These are phyloP conservation scores for Hippocampus comes DNA, from an alignment of 2,113 vertebrate genomes.

Conservation along the genomic window DNA sequence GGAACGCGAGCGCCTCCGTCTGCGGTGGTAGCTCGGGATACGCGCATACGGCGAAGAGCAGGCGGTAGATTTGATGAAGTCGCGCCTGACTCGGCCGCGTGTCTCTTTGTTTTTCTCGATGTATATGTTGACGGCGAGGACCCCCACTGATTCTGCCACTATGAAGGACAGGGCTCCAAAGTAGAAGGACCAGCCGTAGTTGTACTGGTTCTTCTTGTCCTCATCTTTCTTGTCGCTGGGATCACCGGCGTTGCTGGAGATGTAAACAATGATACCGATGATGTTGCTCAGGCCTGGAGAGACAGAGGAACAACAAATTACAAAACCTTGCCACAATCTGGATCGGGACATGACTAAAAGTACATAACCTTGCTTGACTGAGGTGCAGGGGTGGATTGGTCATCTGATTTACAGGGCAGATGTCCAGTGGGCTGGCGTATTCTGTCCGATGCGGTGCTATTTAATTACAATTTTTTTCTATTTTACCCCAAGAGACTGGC, in stretches of 20 bases:
- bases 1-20: conserved; percentile 84
- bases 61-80: conserved; percentile 84
- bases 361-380: not conserved
- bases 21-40: conserved; percentile 91
- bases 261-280: conserved; percentile 98
- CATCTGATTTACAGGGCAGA: no score
- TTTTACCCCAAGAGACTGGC: no score
- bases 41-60: conserved; percentile 93
- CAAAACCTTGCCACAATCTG: not conserved
- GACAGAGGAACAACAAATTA: not conserved
- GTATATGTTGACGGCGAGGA: conserved; percentile 95
- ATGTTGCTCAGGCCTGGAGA: conserved; percentile 92
- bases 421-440: no score
- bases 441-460: no score
- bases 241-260: conserved; percentile 96
- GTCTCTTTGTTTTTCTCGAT: conserved; percentile 96
- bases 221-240: conserved; percentile 94
- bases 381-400: not conserved
- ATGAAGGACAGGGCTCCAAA: conserved; percentile 97
- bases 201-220: conserved; percentile 95
- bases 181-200: conserved; percentile 98
- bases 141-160: conserved; percentile 91
- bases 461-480: no score
- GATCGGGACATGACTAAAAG: not conserved
- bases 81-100: conserved; percentile 78